Conservation (phyloP, 2,888 invertebrate species). For the Acanthosepion pharaonis region DNA sequence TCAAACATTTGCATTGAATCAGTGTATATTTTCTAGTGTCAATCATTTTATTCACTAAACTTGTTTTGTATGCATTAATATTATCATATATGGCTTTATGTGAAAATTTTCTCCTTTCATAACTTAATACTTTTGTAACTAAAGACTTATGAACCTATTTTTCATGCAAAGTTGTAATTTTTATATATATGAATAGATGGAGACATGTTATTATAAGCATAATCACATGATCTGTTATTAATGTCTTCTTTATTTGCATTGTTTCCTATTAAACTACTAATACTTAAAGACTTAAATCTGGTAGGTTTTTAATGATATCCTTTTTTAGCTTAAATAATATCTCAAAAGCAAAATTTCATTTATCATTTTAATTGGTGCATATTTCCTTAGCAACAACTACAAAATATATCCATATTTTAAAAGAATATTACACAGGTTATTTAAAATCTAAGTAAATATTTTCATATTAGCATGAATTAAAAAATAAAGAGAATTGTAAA, state of each 20-base stretch:
- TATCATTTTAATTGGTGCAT: not conserved
- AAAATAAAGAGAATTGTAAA: no score
- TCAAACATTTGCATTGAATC: not conserved
- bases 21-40: not conserved
- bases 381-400: not conserved
- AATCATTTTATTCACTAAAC: not conserved
- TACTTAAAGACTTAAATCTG: not conserved
- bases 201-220: not conserved
- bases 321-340: not conserved
- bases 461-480: no score
- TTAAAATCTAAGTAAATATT: not conserved
- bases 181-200: not conserved
- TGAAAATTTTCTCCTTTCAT: not conserved
- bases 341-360: not conserved
- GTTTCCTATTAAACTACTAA: not conserved
- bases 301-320: not conserved
- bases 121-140: not conserved
- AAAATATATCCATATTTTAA: not conserved
- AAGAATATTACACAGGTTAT: not conserved
- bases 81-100: not conserved
- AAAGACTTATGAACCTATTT: not conserved
- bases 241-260: not conserved
- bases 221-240: not conserved
- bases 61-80: not conserved
- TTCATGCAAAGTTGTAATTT: not conserved